phyloP scores from a whole-genome alignment of 2,888 invertebrate genomes.

The Sphecodes monilicornis region DNA sequence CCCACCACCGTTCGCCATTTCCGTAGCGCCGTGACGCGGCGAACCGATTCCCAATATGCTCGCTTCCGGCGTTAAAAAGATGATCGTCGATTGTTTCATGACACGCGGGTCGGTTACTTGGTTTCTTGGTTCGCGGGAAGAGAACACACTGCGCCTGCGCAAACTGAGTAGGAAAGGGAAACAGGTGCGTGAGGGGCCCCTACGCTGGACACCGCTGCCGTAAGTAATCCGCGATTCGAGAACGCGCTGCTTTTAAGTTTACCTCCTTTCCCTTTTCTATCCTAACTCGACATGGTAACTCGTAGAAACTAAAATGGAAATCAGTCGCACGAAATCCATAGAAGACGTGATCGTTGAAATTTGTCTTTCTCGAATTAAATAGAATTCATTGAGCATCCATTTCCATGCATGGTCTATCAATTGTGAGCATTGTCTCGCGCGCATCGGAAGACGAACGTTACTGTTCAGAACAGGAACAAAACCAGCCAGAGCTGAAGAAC shows the following conservation, averaged over 20 bases:
- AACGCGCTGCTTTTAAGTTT: not conserved
- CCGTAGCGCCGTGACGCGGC: too few relatives aligned
- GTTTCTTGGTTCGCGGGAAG: too few relatives aligned
- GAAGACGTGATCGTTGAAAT: not conserved
- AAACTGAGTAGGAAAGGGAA: too few relatives aligned
- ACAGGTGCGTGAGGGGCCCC: too few relatives aligned
- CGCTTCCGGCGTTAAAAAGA: too few relatives aligned
- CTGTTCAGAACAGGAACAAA: conserved; percentile 6
- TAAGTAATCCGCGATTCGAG: conserved; percentile 15
- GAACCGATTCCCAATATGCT: too few relatives aligned
- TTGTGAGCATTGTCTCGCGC: not conserved
- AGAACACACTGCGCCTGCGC: too few relatives aligned
- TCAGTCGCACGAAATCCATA: not conserved
- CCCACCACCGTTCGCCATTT: too few relatives aligned
- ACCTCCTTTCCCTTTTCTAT: not conserved
- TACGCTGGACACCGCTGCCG: too few relatives aligned
- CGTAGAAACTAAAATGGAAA: conserved; percentile 7
- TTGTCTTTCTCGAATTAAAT: not conserved
- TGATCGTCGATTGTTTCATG: too few relatives aligned
- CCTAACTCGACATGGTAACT: conserved; percentile 35
- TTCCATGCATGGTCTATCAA: not conserved
- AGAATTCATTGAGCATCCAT: not conserved
- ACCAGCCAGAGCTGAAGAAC: not conserved
- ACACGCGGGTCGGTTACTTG: too few relatives aligned
- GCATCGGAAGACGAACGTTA: not conserved